Evolutionary conservation across 2,888 invertebrate species (phyloP).

Genomic region (Hermaeophaga mercurialis): DNA sequence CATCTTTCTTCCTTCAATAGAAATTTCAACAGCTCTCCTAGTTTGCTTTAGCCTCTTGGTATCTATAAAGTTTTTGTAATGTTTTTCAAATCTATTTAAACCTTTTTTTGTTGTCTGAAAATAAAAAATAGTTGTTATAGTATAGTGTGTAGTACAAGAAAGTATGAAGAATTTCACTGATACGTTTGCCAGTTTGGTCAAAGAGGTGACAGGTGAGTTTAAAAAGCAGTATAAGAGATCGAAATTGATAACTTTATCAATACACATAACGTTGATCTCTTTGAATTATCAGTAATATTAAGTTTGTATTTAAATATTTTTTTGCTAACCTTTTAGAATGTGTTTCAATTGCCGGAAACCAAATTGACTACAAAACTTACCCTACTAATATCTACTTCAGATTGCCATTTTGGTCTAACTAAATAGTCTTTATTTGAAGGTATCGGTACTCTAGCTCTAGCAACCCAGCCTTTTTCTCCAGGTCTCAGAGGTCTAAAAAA

Average conservation of each 20-base stretch:
- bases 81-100: constrained; percentile 88
- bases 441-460: constrained; percentile 90
- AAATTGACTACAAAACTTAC: constrained; percentile 57
- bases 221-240: too few species aligned
- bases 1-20: constrained; percentile 97
- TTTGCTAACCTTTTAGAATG: too few species aligned
- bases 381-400: constrained; percentile 84
- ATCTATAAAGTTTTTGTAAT: constrained; percentile 89
- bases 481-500: constrained; percentile 73
- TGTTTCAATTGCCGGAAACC: too few species aligned
- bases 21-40: constrained; percentile 89
- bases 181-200: too few species aligned
- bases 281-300: too few species aligned
- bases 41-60: constrained; percentile 78
- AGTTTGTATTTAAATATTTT: too few species aligned
- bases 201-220: too few species aligned
- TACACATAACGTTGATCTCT: too few species aligned
- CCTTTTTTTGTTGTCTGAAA: constrained; percentile 79
- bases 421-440: constrained; percentile 98
- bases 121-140: constrained; percentile 32
- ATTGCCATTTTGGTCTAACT: constrained; percentile 88
- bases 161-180: too few species aligned
- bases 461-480: constrained; percentile 95
- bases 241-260: too few species aligned
- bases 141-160: neutral